Evolutionary conservation across 2,888 invertebrate species (phyloP), one percentile per base, ranked within the genome.

Genomic region (Theristus sp.): DNA sequence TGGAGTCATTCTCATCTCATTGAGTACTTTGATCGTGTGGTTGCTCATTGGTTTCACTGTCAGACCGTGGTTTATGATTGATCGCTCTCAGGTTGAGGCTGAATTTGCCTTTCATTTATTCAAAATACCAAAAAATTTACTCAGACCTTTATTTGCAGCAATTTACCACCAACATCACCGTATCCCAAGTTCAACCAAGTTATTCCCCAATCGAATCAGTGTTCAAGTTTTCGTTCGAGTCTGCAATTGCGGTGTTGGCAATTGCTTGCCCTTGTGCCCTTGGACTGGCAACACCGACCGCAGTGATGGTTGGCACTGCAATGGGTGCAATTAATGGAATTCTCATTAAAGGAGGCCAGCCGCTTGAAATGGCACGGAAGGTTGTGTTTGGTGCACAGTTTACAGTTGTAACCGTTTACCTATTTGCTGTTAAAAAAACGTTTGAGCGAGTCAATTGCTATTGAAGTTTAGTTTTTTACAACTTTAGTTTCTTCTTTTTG

Each of bases 201-300:
- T n/a, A n/a, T n/a, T n/a, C n/a, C n/a, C n/a, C n/a, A 25, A 24
- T 22, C 67, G 93, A 94, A 75, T 82, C 89, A 53, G 84, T 91
- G 49, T 82, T 91, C 60, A 89, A 93, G 71, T 87, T 87, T 64
- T 91, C 93, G 0, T 96, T 98, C 78, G 85, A 91, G 70, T 93
- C 90, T 76, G 91, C 94, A 0, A 81, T 99, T 56, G 91, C 93
- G n/a, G 98, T 99, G 6, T 78, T 99, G 60, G 91, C 94, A 2
- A 96, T 99, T 61, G 98, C 98, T 0, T 99, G 98, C 71, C 98
- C 98, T 0, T 99, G 98, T 75, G 90, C 96, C 0, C 78, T 98
- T 10, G 96, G 96, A 0, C 79, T 96, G 69, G 96, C 96, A 62
- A 96, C 96, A 1, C 96, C 96, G 54, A 96, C 94, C 3, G 96